Conservation (phyloP, 2,113 vertebrate genomes). For the Sinocyclocheilus maitianheensis region DNA sequence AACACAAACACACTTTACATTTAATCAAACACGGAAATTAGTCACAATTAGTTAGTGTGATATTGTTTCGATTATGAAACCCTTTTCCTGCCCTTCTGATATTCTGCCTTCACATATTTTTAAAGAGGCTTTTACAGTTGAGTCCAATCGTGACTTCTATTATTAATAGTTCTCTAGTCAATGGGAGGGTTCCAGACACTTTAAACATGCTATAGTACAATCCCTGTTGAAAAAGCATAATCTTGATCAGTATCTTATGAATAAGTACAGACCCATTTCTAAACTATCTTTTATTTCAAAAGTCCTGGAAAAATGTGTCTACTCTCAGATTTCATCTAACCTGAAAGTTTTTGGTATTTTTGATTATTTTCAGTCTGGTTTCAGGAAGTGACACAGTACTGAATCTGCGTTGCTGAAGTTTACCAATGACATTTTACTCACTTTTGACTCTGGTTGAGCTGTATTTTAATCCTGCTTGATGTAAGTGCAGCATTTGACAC, state of each 20-base stretch:
- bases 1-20: slow-evolving; percentile 10
- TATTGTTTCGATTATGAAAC: not conserved
- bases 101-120: not conserved
- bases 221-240: no score
- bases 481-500: no score
- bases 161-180: not conserved
- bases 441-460: no score
- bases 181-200: not conserved
- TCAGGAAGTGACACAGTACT: no score
- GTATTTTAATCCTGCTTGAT: not conserved
- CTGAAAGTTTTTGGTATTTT: not conserved
- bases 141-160: not conserved
- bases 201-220: no score
- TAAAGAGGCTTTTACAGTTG: no score
- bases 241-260: not conserved
- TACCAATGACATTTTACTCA: no score
- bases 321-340: not conserved
- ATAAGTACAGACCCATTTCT: not conserved
- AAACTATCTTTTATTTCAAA: not conserved
- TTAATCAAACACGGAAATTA: not conserved
- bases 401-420: no score
- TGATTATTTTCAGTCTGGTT: no score
- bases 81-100: not conserved
- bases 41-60: not conserved
- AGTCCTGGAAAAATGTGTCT: not conserved